Conservation (phyloP, 1,140 invertebrate species). For the Ectropis grisescens region DNA sequence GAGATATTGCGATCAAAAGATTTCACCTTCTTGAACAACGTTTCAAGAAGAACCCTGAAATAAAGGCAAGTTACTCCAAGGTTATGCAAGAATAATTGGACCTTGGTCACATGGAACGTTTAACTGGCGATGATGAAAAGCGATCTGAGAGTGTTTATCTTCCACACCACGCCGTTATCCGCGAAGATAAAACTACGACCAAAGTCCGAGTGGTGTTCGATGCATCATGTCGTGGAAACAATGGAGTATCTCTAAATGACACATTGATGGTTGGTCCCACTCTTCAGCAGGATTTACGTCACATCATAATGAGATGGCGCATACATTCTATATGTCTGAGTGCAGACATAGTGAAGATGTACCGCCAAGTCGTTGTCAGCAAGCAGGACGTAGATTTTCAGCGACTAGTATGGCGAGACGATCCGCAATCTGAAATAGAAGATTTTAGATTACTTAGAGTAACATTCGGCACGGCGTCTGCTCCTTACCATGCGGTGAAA, state of each 20-base stretch:
- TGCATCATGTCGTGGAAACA: conserved; percentile 22
- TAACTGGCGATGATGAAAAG: conserved; percentile 7
- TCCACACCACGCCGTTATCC: conserved; percentile 30
- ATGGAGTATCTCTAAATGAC: conserved; percentile 32
- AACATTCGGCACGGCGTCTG: conserved; percentile 24
- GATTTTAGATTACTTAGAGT: conserved; percentile 20
- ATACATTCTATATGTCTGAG: conserved; percentile 20
- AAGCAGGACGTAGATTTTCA: conserved; percentile 26
- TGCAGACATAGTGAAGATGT: conserved; percentile 47
- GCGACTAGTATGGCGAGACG: conserved; percentile 33
- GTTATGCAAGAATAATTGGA: conserved; percentile 12
- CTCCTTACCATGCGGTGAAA: conserved; percentile 16
- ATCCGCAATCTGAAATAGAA: neutral
- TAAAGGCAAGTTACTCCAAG: conserved; percentile 7
- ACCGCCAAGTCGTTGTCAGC: conserved; percentile 27
- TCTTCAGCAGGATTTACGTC: conserved; percentile 36
- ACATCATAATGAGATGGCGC: conserved; percentile 35
- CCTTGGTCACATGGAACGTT: conserved; percentile 9
- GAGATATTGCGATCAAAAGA: conserved; percentile 12
- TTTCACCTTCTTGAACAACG: conserved; percentile 9
- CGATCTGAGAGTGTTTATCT: conserved; percentile 12
- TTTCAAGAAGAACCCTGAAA: conserved; percentile 5
- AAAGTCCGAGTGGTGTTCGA: conserved; percentile 43
- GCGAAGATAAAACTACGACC: conserved; percentile 19
- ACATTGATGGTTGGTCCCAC: conserved; percentile 27